These are phyloP conservation scores for Polyommatus icarus DNA, from an alignment of 2,888 invertebrate genomes.

Conservation along the genomic window DNA sequence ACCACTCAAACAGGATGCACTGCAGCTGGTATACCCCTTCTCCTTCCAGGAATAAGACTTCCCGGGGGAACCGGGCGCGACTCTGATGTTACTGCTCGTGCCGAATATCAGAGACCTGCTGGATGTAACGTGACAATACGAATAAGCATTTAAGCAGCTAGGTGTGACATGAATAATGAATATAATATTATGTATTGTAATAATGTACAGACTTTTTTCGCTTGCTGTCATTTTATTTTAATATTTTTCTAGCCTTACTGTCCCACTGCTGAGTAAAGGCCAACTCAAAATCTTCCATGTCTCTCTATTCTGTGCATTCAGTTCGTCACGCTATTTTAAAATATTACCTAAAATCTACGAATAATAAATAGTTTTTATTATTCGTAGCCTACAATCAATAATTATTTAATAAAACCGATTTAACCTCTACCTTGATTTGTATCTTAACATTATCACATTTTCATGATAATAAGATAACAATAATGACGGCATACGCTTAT, in stretches of 20 bases:
- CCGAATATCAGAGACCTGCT: conserved; percentile 70
- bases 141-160: neutral
- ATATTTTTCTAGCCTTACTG: neutral
- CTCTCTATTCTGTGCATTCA: too few species aligned
- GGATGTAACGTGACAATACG: conserved; percentile 32
- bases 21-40: conserved; percentile 95
- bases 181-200: too few species aligned
- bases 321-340: neutral
- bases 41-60: conserved; percentile 94
- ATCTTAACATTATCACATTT: neutral
- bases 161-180: neutral
- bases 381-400: neutral
- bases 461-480: conserved; percentile 24
- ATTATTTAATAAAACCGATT: neutral
- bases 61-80: conserved; percentile 86
- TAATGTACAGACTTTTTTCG: too few species aligned
- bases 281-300: neutral
- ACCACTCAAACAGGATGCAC: conserved; percentile 95
- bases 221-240: too few species aligned
- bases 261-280: neutral
- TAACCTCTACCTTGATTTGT: neutral
- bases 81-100: conserved; percentile 80
- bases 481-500: conserved; percentile 34
- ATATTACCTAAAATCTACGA: too few species aligned
- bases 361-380: too few species aligned